Evolutionary conservation across 1,140 invertebrate species (phyloP).

Genomic region (Archivesica marissinica): DNA sequence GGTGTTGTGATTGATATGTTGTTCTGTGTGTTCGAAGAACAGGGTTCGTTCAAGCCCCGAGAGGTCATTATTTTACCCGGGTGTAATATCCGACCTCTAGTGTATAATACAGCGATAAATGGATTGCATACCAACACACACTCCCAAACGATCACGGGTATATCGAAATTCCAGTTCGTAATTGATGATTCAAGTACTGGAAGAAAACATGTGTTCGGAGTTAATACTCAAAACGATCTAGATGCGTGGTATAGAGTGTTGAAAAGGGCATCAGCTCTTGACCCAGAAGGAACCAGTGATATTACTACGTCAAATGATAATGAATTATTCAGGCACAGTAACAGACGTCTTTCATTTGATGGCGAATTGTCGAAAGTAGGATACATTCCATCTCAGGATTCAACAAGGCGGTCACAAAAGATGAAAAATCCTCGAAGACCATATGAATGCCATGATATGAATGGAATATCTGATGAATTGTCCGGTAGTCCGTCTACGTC

Average conservation of each 20-base stretch:
- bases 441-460: constrained; percentile 18
- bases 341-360: constrained; percentile 39
- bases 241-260: constrained; percentile 70
- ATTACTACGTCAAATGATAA: constrained; percentile 3
- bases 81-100: constrained; percentile 72
- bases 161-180: constrained; percentile 74
- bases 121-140: constrained; percentile 44
- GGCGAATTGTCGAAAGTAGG: constrained; percentile 12
- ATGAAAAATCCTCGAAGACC: constrained; percentile 7
- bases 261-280: constrained; percentile 68
- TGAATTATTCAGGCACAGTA: neutral
- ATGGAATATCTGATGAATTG: constrained; percentile 32
- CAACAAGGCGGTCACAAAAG: constrained; percentile 49
- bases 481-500: neutral
- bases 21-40: constrained; percentile 75
- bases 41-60: constrained; percentile 67
- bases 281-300: constrained; percentile 53
- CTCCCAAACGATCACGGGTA: constrained; percentile 71
- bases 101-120: constrained; percentile 71
- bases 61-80: constrained; percentile 72
- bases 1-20: constrained; percentile 75
- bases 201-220: constrained; percentile 71
- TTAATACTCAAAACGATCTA: constrained; percentile 68
- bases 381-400: constrained; percentile 55
- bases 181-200: constrained; percentile 68